These are phyloP conservation scores for Girardia tigrina DNA, from an alignment of 2,888 invertebrate species.

Conservation along the genomic window DNA sequence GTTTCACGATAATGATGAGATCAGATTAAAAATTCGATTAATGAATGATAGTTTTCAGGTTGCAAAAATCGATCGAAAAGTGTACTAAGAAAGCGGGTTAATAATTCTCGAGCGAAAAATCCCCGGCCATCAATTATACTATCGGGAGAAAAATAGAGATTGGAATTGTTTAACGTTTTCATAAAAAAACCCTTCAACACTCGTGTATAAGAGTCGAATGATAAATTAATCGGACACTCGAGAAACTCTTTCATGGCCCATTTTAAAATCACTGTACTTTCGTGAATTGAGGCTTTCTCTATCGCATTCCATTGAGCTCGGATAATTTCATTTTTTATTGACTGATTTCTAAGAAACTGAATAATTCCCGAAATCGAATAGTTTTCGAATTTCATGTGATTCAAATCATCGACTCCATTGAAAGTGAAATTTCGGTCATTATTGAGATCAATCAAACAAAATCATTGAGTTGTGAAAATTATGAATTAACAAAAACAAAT, in stretches of 20 bases:
- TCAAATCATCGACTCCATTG: too few relatives aligned
- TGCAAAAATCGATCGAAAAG: neutral
- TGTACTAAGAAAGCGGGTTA: neutral
- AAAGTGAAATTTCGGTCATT: too few relatives aligned
- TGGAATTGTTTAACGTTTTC: neutral
- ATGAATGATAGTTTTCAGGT: neutral
- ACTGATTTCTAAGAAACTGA: too few relatives aligned
- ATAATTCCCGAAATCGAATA: too few relatives aligned
- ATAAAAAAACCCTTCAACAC: neutral
- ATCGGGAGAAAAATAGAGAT: conserved; percentile 8
- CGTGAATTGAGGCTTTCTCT: neutral
- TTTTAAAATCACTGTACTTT: neutral
- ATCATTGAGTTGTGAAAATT: too few relatives aligned
- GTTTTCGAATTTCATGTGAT: too few relatives aligned
- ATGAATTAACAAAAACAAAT: too few relatives aligned
- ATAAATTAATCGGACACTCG: neutral
- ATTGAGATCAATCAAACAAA: too few relatives aligned
- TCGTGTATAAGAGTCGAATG: neutral
- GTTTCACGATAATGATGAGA: neutral
- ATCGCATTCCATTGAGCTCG: too few relatives aligned
- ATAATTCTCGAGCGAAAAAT: neutral
- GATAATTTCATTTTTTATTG: too few relatives aligned
- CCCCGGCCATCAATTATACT: neutral
- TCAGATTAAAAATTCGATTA: neutral
- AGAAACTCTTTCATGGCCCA: neutral